These are phyloP conservation scores for Sternotherus odoratus DNA, from an alignment of 2,797 vertebrate species.

Conservation along the genomic window DNA sequence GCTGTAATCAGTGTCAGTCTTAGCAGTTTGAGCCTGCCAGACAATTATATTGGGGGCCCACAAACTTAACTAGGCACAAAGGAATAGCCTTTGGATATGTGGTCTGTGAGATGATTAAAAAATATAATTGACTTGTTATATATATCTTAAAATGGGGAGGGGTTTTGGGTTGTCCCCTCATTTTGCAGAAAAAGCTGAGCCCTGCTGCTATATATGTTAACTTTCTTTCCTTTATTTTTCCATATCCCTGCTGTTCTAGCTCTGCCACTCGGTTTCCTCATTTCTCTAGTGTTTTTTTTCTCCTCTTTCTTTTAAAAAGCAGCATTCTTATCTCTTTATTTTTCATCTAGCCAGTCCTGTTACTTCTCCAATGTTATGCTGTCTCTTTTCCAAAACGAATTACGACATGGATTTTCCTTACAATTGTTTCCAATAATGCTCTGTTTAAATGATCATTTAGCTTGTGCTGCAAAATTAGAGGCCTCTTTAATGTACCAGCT, in stretches of 20 bases:
- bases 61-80: not conserved
- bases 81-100: not conserved
- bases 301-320: not conserved
- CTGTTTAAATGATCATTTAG: not conserved
- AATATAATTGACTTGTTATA: not conserved
- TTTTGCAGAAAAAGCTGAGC: not conserved
- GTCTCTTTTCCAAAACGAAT: rapidly evolving
- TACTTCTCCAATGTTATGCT: not conserved
- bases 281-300: not conserved
- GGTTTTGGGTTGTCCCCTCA: rapidly evolving
- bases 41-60: not conserved
- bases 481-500: rapidly evolving
- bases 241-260: not conserved
- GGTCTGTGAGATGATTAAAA: not conserved
- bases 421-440: not conserved
- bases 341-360: rapidly evolving
- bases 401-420: not conserved
- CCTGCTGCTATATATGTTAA: rapidly evolving
- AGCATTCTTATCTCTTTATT: not conserved
- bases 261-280: not conserved
- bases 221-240: not conserved
- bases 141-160: not conserved
- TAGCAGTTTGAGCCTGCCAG: not conserved
- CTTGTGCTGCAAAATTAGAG: not conserved
- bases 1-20: not conserved